These are phyloP conservation scores for Syngnathoides biaculeatus DNA, from an alignment of 2,113 vertebrate species.

Conservation along the genomic window DNA sequence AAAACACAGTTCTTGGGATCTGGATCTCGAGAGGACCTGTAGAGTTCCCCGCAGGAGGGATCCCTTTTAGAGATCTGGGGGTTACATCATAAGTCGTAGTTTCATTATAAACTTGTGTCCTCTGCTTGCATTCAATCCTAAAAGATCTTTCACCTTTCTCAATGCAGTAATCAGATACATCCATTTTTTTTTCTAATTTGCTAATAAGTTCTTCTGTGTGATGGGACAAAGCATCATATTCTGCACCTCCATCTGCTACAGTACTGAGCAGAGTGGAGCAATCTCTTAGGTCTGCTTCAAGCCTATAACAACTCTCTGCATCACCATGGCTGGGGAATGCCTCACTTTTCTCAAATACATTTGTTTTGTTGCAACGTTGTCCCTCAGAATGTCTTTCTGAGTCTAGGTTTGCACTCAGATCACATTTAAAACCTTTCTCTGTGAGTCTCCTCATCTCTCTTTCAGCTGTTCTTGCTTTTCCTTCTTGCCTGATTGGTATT, in stretches of 20 bases:
- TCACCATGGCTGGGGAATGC: neutral
- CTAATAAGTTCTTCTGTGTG: constrained; percentile 55
- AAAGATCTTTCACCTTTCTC: constrained; percentile 24
- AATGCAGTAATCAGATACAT: constrained; percentile 31
- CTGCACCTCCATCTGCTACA: constrained; percentile 23
- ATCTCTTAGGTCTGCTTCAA: constrained; percentile 43
- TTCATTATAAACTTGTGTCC: constrained; percentile 8
- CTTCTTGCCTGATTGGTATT: constrained; percentile 58
- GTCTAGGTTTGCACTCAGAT: constrained; percentile 22
- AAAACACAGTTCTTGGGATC: constrained; percentile 70
- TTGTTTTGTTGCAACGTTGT: constrained; percentile 25
- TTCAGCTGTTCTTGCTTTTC: constrained; percentile 40
- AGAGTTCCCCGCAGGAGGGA: constrained; percentile 4
- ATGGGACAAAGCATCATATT: constrained; percentile 43
- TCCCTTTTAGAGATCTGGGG: constrained; percentile 39
- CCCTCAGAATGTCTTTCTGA: constrained; percentile 12
- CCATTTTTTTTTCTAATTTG: constrained; percentile 50
- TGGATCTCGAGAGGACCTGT: constrained; percentile 36
- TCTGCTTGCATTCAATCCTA: constrained; percentile 13
- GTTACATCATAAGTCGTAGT: constrained; percentile 8
- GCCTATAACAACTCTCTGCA: constrained; percentile 20
- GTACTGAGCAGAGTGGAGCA: constrained; percentile 35
- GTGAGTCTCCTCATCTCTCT: constrained; percentile 19
- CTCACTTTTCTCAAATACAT: constrained; percentile 22
- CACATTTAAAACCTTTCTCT: constrained; percentile 9